Base-by-base conservation (phyloP, 2,888 invertebrate genomes). In the Copidosoma aretas region DNA sequence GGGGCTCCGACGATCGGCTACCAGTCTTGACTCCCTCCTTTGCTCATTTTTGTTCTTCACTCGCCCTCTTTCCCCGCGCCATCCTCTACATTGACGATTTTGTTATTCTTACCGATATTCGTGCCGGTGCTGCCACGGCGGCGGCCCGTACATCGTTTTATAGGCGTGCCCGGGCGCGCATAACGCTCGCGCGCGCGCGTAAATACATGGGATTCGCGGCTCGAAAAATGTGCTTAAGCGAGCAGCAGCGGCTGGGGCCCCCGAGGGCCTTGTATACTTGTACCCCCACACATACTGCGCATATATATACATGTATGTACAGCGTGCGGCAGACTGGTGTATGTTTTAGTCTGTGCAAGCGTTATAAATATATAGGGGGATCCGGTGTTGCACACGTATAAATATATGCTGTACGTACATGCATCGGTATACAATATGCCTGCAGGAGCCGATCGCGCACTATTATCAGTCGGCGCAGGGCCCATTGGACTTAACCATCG, bases 11-110 rank as follows among this genome's bases (percentile, higher is more conserved):
- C 41, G 12, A 54, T 64, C 72, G 72, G 80, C 81, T 81, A 81
- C 81, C 78, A 78, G 81, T 81, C 81, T 81, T 80, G 68, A 72
- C 43, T 32, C 32, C 32, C 8, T 32, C 32, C 8, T 32, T 8
- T 32, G 3, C 32, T 32, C 8, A 32, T 32, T 32, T 5, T 32
- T 32, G 8, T 32, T 32, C 3, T 32, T 32, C 17, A 8, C 43
- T 46, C 32, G n/a, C 8, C 12, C 12, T 14, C 71, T 68, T n/a
- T 24, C 56, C 57, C 8, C 22, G 8, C 19, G 21, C 24, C 24
- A 21, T 25, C 56, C 15, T 25, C 57, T 19, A 41, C 54, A 19
- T 22, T 24, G 21, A 19, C 73, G 57, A 73, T 76, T 77, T 79
- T 77, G 72, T 80, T 78, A 78, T 76, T 78, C 78, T 75, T 76